phyloP scores from a whole-genome alignment of 1,140 invertebrate species.

The Drosophila guanche region DNA sequence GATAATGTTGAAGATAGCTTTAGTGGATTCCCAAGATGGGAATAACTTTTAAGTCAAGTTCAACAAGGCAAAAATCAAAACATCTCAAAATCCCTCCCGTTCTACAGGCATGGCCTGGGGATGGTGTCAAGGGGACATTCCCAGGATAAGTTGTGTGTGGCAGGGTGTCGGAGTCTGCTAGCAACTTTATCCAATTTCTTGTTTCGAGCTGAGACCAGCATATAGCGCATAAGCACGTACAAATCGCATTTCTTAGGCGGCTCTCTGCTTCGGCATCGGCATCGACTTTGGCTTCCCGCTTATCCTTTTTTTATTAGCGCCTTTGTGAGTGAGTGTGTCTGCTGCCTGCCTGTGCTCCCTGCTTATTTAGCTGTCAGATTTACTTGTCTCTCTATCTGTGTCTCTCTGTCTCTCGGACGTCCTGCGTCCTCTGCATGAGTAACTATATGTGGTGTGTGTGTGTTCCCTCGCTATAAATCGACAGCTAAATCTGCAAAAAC shows the following conservation, averaged over 20 bases:
- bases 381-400: conserved; percentile 61
- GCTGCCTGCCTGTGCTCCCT: conserved; percentile 58
- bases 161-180: conserved; percentile 12
- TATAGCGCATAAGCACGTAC: conserved; percentile 80
- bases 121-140: not conserved
- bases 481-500: conserved; percentile 82
- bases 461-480: conserved; percentile 67
- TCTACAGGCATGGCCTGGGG: not conserved
- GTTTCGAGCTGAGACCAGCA: conserved; percentile 73
- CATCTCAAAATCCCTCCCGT: conserved; percentile 44
- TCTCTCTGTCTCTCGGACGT: conserved; percentile 29
- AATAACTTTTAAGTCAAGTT: conserved; percentile 24
- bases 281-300: conserved; percentile 17
- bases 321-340: conserved; percentile 8
- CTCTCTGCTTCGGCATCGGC: conserved; percentile 30
- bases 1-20: no score
- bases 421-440: conserved; percentile 1
- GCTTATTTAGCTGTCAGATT: conserved; percentile 80
- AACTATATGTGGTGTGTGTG: conserved; percentile 13
- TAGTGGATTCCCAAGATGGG: conserved; percentile 9
- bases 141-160: not conserved
- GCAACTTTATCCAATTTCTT: conserved; percentile 80
- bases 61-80: conserved; percentile 69
- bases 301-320: conserved; percentile 69
- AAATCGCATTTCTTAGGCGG: conserved; percentile 80